Conservation (phyloP, 2,888 invertebrate species). For the Tipula unca region DNA sequence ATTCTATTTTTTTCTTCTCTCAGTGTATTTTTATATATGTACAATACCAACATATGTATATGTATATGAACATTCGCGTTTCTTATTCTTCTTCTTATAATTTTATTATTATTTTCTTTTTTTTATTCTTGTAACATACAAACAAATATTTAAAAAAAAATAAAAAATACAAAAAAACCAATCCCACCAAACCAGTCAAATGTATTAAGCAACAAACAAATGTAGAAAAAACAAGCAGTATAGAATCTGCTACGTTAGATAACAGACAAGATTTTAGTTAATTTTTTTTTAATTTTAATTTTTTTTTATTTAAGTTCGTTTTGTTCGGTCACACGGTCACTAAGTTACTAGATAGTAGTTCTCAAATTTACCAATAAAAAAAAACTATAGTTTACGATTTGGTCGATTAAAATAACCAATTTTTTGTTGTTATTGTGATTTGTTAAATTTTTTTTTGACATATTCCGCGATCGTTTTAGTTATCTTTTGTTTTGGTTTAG, state of each 20-base stretch:
- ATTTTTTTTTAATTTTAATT: neutral
- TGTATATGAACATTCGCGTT: neutral
- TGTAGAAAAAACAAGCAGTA: neutral
- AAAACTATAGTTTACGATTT: neutral
- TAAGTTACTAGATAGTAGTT: neutral
- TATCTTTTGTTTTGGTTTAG: neutral
- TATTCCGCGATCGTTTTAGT: neutral
- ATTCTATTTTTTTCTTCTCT: neutral
- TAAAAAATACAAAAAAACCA: neutral
- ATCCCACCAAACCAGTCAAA: neutral
- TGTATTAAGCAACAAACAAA: neutral
- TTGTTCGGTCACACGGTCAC: neutral
- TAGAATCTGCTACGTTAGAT: slow-evolving; percentile 14
- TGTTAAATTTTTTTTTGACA: neutral
- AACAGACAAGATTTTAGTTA: slow-evolving; percentile 14
- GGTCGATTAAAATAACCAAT: neutral
- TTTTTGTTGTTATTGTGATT: neutral
- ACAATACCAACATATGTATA: too few species aligned
- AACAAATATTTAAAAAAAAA: neutral
- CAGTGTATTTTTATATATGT: neutral
- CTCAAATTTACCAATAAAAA: neutral
- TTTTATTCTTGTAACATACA: slow-evolving; percentile 8
- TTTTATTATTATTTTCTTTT: neutral
- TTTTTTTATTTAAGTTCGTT: neutral
- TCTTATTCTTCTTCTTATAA: neutral